Conservation (phyloP, 2,797 vertebrate species). For the Oryzias dopingdopingensis region DNA sequence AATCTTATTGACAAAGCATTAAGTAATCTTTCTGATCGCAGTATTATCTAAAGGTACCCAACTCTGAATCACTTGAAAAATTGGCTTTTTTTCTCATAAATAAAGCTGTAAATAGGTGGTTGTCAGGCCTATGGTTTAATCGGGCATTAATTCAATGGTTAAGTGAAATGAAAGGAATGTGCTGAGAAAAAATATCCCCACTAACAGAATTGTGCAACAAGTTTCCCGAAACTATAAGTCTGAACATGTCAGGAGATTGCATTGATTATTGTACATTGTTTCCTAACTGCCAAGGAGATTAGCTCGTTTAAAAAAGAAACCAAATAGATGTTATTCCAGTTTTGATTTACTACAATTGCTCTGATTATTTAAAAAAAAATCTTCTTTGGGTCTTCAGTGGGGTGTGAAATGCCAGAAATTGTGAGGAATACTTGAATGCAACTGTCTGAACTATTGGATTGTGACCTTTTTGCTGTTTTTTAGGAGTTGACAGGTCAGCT, state of each 20-base stretch:
- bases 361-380: neutral
- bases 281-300: slow-evolving; percentile 19
- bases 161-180: slow-evolving; percentile 58
- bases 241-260: slow-evolving; percentile 60
- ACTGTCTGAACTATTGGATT: slow-evolving; percentile 4
- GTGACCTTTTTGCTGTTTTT: slow-evolving; percentile 12
- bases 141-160: slow-evolving; percentile 27
- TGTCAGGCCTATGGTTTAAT: slow-evolving; percentile 6
- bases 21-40: slow-evolving; percentile 31
- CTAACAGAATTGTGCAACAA: slow-evolving; percentile 68
- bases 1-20: slow-evolving; percentile 58
- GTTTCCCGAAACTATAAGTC: slow-evolving; percentile 56
- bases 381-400: neutral
- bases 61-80: slow-evolving; percentile 34
- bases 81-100: slow-evolving; percentile 19
- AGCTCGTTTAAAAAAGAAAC: slow-evolving; percentile 13
- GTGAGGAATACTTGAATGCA: slow-evolving; percentile 1
- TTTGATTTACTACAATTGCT: neutral
- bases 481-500: slow-evolving; percentile 89
- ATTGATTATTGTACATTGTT: slow-evolving; percentile 37
- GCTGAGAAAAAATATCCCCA: slow-evolving; percentile 60
- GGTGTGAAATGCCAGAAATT: neutral
- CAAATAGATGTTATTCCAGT: neutral
- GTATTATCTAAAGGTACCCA: slow-evolving; percentile 22
- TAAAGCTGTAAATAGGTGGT: slow-evolving; percentile 2